These are phyloP conservation scores for Montipora foliosa DNA, from an alignment of 64 coral and sea anemone genomes.

Conservation along the genomic window DNA sequence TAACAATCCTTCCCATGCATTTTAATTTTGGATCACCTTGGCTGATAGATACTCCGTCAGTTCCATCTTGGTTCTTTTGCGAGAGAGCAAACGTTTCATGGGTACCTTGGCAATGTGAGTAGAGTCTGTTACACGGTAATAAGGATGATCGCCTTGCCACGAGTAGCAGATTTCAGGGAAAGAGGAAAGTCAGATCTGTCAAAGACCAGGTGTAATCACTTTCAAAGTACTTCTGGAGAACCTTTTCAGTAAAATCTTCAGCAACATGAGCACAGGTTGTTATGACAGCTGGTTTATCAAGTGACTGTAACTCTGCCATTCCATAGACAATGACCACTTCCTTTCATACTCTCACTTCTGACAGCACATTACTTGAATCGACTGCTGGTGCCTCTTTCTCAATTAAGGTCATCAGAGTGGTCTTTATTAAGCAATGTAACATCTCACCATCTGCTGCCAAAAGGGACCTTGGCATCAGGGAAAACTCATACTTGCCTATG, in stretches of 20 bases:
- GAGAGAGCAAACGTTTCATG: constrained; percentile 39
- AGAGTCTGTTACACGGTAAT: background rate
- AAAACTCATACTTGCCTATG: constrained; percentile 44
- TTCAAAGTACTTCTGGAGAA: background rate
- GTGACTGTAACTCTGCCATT: constrained; percentile 61
- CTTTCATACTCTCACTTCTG: too few relatives aligned
- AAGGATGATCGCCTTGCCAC: background rate
- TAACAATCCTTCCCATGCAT: background rate
- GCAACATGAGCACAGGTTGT: constrained; percentile 54
- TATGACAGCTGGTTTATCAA: constrained; percentile 61
- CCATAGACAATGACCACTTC: constrained; percentile 12
- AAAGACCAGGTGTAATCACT: too few relatives aligned
- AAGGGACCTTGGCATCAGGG: constrained; percentile 41
- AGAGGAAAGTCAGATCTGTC: background rate
- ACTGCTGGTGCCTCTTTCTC: background rate
- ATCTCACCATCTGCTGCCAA: constrained; percentile 64
- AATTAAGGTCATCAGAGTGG: constrained; percentile 30
- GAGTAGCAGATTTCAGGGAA: background rate
- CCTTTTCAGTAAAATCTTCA: constrained; percentile 12
- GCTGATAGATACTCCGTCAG: background rate
- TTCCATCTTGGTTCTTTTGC: constrained; percentile 26
- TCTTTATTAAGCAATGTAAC: constrained; percentile 46
- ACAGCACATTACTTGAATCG: too few relatives aligned
- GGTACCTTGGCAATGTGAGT: constrained; percentile 6
- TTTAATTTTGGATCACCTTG: background rate